Percentiles rank a stretch among this genome's conserved stretches.
Evolutionary conservation across 2,888 invertebrate genomes (phyloP).

Genomic region (Yponomeuta plumbellus): DNA sequence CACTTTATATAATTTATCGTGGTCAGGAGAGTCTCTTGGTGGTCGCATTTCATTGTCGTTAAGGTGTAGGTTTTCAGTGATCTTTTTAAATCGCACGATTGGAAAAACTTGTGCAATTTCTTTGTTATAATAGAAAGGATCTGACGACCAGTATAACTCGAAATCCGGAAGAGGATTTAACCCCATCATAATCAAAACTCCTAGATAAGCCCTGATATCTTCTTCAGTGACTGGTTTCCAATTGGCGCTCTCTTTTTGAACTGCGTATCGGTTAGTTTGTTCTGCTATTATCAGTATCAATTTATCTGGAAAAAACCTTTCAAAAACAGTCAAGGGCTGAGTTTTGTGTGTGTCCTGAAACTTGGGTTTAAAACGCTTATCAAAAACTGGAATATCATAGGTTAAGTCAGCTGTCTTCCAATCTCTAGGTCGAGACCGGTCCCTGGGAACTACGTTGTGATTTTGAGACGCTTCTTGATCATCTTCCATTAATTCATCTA

Average conservation of each 20-base stretch:
- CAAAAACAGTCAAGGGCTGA: constrained; percentile 23
- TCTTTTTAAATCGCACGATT: constrained; percentile 32
- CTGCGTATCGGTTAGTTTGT: constrained; percentile 31
- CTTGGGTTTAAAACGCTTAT: constrained; percentile 16
- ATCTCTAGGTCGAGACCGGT: constrained; percentile 19
- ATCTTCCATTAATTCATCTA: constrained; percentile 20
- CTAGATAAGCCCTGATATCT: constrained; percentile 30
- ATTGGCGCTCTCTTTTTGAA: constrained; percentile 26
- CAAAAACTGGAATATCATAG: constrained; percentile 16
- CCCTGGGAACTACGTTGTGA: constrained; percentile 21
- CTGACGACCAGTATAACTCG: constrained; percentile 31
- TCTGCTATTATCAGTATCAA: constrained; percentile 27
- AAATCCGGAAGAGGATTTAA: constrained; percentile 32
- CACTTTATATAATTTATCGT: constrained; percentile 31
- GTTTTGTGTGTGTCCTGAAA: constrained; percentile 13
- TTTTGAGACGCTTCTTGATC: constrained; percentile 22
- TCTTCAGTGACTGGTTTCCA: constrained; percentile 27
- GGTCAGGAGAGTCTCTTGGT: constrained; percentile 26
- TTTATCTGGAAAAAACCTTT: constrained; percentile 29
- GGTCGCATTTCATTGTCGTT: constrained; percentile 29
- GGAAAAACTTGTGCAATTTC: constrained; percentile 32
- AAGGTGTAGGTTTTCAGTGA: constrained; percentile 29
- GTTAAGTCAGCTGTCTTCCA: constrained; percentile 13
- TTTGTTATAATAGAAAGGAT: constrained; percentile 32
- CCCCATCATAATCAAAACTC: constrained; percentile 36